phyloP scores from a whole-genome alignment of 2,888 invertebrate genomes.

The Physocephala rufipes region DNA sequence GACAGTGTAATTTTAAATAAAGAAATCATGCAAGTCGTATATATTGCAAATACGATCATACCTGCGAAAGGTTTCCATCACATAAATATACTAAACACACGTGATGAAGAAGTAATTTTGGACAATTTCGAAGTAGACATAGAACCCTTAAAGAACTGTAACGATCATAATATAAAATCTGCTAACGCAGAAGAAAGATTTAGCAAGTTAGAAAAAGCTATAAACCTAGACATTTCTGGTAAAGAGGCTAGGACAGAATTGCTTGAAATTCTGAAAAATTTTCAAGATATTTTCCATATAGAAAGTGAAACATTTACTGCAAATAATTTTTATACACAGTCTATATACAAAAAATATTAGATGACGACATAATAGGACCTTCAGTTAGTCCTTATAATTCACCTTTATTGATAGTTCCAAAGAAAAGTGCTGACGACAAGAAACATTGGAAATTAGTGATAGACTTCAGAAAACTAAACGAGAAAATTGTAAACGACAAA shows the following conservation, averaged over 20 bases:
- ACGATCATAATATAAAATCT: neutral
- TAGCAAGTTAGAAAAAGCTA: too few relatives aligned
- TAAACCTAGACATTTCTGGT: neutral
- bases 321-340: constrained; percentile 1
- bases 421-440: constrained; percentile 32
- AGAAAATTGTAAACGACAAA: constrained; percentile 32
- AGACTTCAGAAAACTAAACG: constrained; percentile 23
- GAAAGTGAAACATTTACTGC: neutral
- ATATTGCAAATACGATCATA: too few relatives aligned
- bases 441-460: constrained; percentile 30
- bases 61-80: too few relatives aligned
- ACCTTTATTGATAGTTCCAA: constrained; percentile 40
- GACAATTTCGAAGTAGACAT: neutral
- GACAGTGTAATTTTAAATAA: too few relatives aligned
- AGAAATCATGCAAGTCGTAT: too few relatives aligned
- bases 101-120: too few relatives aligned
- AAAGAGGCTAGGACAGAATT: neutral
- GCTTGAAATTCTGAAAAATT: neutral
- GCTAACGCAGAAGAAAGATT: too few relatives aligned
- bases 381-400: constrained; percentile 40
- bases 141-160: neutral
- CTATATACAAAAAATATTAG: neutral
- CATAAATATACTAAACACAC: too few relatives aligned
- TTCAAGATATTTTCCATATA: neutral
- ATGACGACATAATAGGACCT: constrained; percentile 8